Base-by-base conservation (phyloP, 2,888 invertebrate species). In the Cerceris ruficornis region DNA sequence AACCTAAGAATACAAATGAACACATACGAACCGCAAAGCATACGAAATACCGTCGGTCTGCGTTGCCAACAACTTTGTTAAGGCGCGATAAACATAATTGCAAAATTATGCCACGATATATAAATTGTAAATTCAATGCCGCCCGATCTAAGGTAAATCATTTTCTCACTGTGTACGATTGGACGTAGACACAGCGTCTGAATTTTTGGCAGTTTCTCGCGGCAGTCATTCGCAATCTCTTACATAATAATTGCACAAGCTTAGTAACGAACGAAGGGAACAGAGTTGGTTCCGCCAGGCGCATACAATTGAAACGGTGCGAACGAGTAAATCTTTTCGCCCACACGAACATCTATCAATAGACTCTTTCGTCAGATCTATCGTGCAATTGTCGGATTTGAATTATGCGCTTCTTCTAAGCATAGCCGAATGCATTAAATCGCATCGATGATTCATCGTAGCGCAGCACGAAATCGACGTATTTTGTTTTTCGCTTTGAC, bases 291-390 rank as follows among this genome's bases (percentile, higher is more conserved):
- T 46, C 42, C 54, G 41, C 28, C 52, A 15, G 39, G 43, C 69
- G 14, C 55, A 42, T 11, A 57, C 61, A 57, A 71, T 62, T 68
- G 77, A 77, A 75, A 77, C 68, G 72, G 70, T 60, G 71, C 75
- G 75, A 82, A 77, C 76, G 77, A 81, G 77, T 77, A 74, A 78
- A 75, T 77, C 68, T 77, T 75, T 73, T 88, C 87, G 86, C 88
- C 88, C 82, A 88, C 88, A 82, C 80, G 78, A 80, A 68, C 57
- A 75, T 89, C 89, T 88, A 89, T 89, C 88, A 89, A 89, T 89
- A 89, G 88, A 83, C 81, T 83, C 87, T 88, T 89, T 89, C 88
- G 87, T 87, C 88, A 86, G 88, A 85, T 86, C 70, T 86, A 81
- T 84, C 83, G 77, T 85, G 85, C 83, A 58, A 86, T 28, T 76